phyloP scores from a whole-genome alignment of 2,797 vertebrate species.

The Petrocephalus sullivani region DNA sequence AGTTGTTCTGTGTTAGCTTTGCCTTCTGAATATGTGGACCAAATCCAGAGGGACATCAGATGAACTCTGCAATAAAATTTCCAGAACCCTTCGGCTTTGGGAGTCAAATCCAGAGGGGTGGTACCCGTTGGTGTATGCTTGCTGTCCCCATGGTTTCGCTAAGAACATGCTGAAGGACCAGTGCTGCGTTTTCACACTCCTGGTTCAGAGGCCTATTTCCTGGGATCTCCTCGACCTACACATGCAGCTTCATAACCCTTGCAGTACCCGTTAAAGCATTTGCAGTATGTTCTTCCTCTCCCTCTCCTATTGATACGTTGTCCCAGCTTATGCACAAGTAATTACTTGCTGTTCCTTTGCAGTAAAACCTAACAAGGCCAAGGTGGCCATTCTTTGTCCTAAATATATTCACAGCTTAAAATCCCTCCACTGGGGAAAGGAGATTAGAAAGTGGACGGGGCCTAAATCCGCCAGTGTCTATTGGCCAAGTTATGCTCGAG shows the following conservation, averaged over 20 bases:
- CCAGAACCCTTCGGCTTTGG: background rate
- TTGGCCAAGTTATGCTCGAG: background rate
- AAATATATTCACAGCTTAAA: background rate
- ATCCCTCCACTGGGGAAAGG: background rate
- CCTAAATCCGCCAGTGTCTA: background rate
- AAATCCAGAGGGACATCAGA: background rate
- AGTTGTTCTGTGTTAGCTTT: background rate
- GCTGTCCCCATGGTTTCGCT: background rate
- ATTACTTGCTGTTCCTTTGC: background rate
- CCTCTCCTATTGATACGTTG: background rate
- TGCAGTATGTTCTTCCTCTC: background rate
- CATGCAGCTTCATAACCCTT: background rate
- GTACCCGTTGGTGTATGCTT: background rate
- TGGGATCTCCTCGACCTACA: background rate
- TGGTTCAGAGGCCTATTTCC: background rate
- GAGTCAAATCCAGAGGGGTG: background rate
- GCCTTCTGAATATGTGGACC: background rate
- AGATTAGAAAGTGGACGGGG: background rate
- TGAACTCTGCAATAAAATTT: background rate
- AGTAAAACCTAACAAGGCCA: background rate
- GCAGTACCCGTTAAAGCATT: background rate
- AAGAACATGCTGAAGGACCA: background rate
- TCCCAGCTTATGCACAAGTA: background rate
- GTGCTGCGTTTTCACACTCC: background rate
- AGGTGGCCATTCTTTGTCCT: background rate